Percentiles rank a stretch among this genome's conserved stretches.
Conservation (phyloP, 37 sponge, comb jelly and placozoan genomes). For the Bolinopsis microptera region DNA sequence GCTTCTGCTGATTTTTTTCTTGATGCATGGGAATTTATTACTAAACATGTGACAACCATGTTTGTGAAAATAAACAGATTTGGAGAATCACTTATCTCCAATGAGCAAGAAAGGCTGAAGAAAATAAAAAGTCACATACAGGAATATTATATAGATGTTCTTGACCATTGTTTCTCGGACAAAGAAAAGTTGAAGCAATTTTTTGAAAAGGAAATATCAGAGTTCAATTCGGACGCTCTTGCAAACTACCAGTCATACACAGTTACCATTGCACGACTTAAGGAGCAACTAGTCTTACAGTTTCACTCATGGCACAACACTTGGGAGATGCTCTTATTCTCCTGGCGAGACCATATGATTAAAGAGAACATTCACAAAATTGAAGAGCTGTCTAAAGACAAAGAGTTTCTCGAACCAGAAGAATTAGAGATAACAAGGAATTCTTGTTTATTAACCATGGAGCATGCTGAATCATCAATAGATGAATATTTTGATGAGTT, state of each 20-base stretch:
- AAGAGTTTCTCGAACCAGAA: background rate
- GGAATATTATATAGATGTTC: background rate
- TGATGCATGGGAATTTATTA: background rate
- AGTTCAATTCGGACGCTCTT: background rate
- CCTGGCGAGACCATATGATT: conserved; percentile 27
- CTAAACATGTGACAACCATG: background rate
- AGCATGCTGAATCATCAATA: background rate
- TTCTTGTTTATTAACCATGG: background rate
- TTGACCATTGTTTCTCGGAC: background rate
- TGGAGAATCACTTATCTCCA: background rate
- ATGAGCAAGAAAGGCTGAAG: conserved; percentile 2
- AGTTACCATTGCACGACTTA: background rate
- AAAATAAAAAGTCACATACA: background rate
- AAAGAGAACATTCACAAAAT: background rate
- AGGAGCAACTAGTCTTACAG: background rate
- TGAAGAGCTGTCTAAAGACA: background rate
- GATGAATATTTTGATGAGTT: background rate
- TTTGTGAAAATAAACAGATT: background rate
- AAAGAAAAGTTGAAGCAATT: background rate
- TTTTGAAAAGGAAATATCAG: background rate
- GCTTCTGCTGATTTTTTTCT: background rate
- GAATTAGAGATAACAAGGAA: background rate
- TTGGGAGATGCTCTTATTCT: background rate
- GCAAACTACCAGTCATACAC: background rate
- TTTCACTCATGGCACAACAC: background rate